Evolutionary conservation across 2,113 vertebrate genomes (phyloP), one percentile per base, ranked within the genome.

Genomic region (Mesitornis unicolor): DNA sequence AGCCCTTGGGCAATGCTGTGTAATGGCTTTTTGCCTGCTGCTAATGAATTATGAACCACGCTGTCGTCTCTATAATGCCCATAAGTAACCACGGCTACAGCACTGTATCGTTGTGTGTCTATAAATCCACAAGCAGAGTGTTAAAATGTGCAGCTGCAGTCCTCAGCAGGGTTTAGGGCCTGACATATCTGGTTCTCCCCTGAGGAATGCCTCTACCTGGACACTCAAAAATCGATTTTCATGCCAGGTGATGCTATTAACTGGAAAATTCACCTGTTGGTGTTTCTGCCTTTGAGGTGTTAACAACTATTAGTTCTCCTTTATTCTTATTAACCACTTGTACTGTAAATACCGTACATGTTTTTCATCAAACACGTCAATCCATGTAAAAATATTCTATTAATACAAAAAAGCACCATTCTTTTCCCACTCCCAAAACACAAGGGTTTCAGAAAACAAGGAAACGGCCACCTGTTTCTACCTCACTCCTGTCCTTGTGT

Each of bases 11-110:
- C 4, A 3, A 9, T 33, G 47, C 5, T 70, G 28, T 54, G 10
- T 28, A 91, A 69, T 40, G 60, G 74, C 43, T 82, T 95, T 93
- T 71, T 90, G 70, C 47, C 64, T 78, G 40, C 63, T 64, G 56
- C 47, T 87, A 45, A 38, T 48, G 56, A 88, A 70, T 90, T 70
- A 60, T 18, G 40, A 47, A 68, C 35, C 26, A 22, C 0, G 0
- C 36, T 53, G 38, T 73, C 71, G 57, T 42, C 76, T 84, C 91
- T 60, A 20, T 11, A 91, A 57, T 38, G 36, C 38, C 71, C 19
- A 0, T 47, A 67, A 79, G 35, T 48, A 76, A 86, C 50, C 45
- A 47, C 26, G 71, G 61, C 47, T n/a, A 15, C 33, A 83, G 21
- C 51, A 24, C 3, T 57, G 16, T 20, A 76, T 61, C 63, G 36